Evolutionary conservation across 2,113 vertebrate genomes (phyloP).

Genomic region (Grammomys surdaster): DNA sequence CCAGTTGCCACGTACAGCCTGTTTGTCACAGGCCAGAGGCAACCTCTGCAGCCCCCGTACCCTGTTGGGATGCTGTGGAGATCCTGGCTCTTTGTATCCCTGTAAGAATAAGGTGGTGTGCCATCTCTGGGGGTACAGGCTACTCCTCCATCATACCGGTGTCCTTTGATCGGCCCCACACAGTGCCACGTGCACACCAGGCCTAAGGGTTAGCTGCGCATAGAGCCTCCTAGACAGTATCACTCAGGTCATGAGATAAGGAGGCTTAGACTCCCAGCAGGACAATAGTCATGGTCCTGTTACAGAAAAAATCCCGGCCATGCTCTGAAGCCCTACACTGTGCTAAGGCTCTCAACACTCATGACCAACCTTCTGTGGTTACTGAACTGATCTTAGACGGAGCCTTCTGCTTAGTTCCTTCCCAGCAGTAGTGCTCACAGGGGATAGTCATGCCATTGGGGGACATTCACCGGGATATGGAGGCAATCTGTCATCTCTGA

Average conservation of each 20-base stretch:
- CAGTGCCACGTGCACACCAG: not conserved
- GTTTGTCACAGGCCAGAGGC: not conserved
- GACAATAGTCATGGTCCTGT: not conserved
- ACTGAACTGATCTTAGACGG: too few species aligned
- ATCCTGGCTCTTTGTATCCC: not conserved
- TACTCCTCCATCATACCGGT: fast-evolving
- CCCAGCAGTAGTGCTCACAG: too few species aligned
- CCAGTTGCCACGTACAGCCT: not conserved
- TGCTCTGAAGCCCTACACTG: not conserved
- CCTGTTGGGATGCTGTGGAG: not conserved
- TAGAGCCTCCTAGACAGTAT: not conserved
- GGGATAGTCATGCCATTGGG: too few species aligned
- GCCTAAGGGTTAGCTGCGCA: too few species aligned
- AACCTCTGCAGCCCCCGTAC: fast-evolving
- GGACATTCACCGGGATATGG: not conserved
- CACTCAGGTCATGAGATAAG: not conserved
- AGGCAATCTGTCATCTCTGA: not conserved
- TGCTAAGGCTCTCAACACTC: fast-evolving
- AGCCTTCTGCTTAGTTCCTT: not conserved
- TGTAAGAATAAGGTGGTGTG: not conserved
- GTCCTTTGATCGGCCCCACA: not conserved
- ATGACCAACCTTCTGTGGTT: fast-evolving
- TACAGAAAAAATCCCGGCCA: not conserved
- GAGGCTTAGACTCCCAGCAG: not conserved
- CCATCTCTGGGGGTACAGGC: not conserved